A percentile compares a stretch with the other conserved stretches of the same genome.
Conservation (phyloP, 2,113 vertebrate species). For the Otocyon megalotis region DNA sequence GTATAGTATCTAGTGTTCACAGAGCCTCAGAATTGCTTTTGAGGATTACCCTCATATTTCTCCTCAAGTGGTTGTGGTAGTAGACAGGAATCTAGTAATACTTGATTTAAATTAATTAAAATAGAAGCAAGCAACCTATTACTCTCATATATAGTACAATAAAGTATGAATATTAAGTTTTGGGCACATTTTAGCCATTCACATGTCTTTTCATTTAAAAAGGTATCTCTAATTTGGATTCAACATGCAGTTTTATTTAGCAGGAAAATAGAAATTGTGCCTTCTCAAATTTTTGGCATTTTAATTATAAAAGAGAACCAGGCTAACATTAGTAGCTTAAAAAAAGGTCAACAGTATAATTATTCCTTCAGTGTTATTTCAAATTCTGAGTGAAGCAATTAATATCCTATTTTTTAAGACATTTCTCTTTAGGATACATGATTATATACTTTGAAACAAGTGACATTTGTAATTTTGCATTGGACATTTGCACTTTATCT, state of each 20-base stretch:
- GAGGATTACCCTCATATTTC: not conserved
- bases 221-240: not conserved
- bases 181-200: not conserved
- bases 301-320: conserved; percentile 3
- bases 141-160: not conserved
- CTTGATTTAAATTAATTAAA: conserved; percentile 40
- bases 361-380: conserved; percentile 16
- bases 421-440: not conserved
- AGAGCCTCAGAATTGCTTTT: not conserved
- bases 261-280: not conserved
- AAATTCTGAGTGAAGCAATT: not conserved
- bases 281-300: not conserved
- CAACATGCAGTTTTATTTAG: not conserved
- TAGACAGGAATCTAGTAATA: not conserved
- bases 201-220: not conserved
- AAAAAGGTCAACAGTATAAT: not conserved
- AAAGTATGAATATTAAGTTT: not conserved
- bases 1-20: not conserved
- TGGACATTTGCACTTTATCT: not conserved
- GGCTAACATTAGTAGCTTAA: not conserved
- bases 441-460: not conserved
- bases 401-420: not conserved
- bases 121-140: not conserved
- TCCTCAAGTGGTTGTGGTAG: not conserved
- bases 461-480: not conserved